Evolutionary conservation across 2,797 vertebrate genomes (phyloP).

Genomic region (Cynodonichthys magdalenae): DNA sequence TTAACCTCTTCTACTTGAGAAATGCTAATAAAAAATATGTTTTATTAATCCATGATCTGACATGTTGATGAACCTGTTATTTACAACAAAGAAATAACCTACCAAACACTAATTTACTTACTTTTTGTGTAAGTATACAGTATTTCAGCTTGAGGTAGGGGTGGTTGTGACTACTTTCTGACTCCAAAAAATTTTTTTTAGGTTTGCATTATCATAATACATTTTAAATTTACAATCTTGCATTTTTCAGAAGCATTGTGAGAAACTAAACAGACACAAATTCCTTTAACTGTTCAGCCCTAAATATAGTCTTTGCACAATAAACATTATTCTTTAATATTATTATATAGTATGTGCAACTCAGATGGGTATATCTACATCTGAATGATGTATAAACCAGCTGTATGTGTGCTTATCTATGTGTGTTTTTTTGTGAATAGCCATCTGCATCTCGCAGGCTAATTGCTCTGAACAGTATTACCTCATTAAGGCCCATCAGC

Average conservation of each 20-base stretch:
- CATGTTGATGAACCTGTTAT: too few species aligned
- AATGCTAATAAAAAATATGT: too few species aligned
- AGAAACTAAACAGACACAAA: neutral
- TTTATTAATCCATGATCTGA: too few species aligned
- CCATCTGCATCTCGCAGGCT: slow-evolving; percentile 68
- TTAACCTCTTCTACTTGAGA: too few species aligned
- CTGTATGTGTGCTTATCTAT: slow-evolving; percentile 22
- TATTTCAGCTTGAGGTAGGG: too few species aligned
- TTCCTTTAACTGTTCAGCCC: neutral
- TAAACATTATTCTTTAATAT: neutral
- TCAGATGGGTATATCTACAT: slow-evolving; percentile 2
- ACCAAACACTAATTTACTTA: too few species aligned
- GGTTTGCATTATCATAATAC: too few species aligned
- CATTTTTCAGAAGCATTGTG: neutral
- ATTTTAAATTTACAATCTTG: neutral
- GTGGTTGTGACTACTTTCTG: too few species aligned
- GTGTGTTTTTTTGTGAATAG: slow-evolving; percentile 64
- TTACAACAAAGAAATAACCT: too few species aligned
- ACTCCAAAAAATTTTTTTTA: too few species aligned
- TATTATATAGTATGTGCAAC: neutral
- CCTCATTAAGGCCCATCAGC: slow-evolving; percentile 82
- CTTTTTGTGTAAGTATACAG: too few species aligned
- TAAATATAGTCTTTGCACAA: slow-evolving; percentile 2
- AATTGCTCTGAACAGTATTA: slow-evolving; percentile 83
- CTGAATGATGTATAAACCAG: neutral